Conservation (phyloP, 1,140 invertebrate genomes). For the Caenorhabditis elegans region WBcel235 BX284603.4:5967001-5967500, state of each 20-base stretch:
- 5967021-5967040: background rate
- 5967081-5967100: constrained; percentile 32
- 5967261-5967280: too few species aligned
- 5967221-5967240: too few species aligned
- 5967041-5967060: background rate
- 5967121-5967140: background rate
- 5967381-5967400: constrained; percentile 30
- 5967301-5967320: too few species aligned
- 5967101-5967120: constrained; percentile 28
- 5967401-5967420: constrained; percentile 29
- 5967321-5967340: too few species aligned
- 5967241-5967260: too few species aligned
- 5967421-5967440: constrained; percentile 42
- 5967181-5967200: too few species aligned
- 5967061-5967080: constrained; percentile 39
- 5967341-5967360: background rate
- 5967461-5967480: constrained; percentile 43
- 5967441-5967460: constrained; percentile 34
- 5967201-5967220: too few species aligned
- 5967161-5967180: background rate
- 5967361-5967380: constrained; percentile 27
- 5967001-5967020: constrained; percentile 31
- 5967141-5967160: constrained; percentile 38
- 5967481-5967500: constrained; percentile 29
- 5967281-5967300: too few species aligned